phyloP scores from a whole-genome alignment of 2,797 vertebrate genomes.

The Bryconaethiops microstoma region DNA sequence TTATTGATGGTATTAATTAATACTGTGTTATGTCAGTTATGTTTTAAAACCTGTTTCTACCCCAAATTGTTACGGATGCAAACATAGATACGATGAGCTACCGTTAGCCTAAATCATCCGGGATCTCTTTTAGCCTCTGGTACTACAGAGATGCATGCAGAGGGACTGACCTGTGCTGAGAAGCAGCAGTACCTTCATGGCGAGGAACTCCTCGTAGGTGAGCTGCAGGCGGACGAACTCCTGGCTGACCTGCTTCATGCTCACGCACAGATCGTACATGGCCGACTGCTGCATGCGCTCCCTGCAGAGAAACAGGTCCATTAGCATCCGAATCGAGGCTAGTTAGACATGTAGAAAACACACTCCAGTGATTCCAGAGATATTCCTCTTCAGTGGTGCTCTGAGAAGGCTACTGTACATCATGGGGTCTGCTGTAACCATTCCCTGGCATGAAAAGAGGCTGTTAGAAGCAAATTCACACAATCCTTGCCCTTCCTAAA shows the following conservation, averaged over 20 bases:
- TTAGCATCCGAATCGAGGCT: not conserved
- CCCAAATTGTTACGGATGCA: too few relatives aligned
- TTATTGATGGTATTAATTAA: too few relatives aligned
- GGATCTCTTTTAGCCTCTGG: not conserved
- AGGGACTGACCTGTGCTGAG: constrained; percentile 89
- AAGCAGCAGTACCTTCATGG: constrained; percentile 97
- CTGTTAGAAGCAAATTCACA: too few relatives aligned
- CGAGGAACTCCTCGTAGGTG: constrained; percentile 94
- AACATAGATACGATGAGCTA: not conserved
- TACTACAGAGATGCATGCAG: constrained; percentile 1
- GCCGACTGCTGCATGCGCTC: constrained; percentile 97
- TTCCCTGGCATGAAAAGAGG: too few relatives aligned
- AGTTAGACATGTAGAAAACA: not conserved
- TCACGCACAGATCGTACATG: constrained; percentile 97
- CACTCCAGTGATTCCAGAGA: not conserved
- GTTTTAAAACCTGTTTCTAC: too few relatives aligned
- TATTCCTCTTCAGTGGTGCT: not conserved
- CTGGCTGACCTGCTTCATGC: constrained; percentile 97
- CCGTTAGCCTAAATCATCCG: not conserved
- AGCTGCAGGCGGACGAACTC: constrained; percentile 96
- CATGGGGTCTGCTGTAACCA: too few relatives aligned
- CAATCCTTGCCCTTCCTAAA: too few relatives aligned
- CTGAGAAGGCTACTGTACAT: not conserved
- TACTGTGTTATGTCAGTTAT: too few relatives aligned
- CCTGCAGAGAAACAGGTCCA: constrained; percentile 68